Evolutionary conservation across 2,888 invertebrate genomes (phyloP).

Genomic region (Automeris io): DNA sequence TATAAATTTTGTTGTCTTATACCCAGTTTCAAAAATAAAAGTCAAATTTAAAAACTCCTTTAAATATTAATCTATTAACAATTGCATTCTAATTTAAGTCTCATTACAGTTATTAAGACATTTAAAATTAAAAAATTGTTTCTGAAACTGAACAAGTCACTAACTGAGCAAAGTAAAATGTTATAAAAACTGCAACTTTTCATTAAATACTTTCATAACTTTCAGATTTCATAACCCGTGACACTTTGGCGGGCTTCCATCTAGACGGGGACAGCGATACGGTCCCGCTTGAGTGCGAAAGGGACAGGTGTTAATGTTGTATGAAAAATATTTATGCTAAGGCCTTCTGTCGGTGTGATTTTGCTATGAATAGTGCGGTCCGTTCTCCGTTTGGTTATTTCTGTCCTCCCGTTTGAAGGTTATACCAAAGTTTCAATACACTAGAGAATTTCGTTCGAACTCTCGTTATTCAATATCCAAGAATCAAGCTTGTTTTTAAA

Average conservation of each 20-base stretch:
- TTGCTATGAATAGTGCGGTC: conserved; percentile 57
- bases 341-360: conserved; percentile 62
- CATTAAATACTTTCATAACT: conserved; percentile 42
- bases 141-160: too few relatives aligned
- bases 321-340: conserved; percentile 76
- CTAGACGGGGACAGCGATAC: conserved; percentile 49
- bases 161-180: too few relatives aligned
- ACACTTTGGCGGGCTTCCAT: conserved; percentile 61
- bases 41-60: too few relatives aligned
- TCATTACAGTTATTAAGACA: too few relatives aligned
- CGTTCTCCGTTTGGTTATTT: conserved; percentile 55
- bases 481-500: too few relatives aligned
- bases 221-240: conserved; percentile 70
- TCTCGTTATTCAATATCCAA: background rate
- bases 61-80: too few relatives aligned
- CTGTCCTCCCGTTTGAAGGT: conserved; percentile 57
- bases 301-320: conserved; percentile 67
- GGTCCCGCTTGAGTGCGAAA: conserved; percentile 49
- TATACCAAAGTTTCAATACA: conserved; percentile 20
- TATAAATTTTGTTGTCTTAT: too few relatives aligned
- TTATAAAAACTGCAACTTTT: conserved; percentile 6
- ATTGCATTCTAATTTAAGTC: too few relatives aligned
- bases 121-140: too few relatives aligned
- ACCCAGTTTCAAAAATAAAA: too few relatives aligned
- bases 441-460: background rate